Evolutionary conservation across 2,113 vertebrate species (phyloP).

Genomic region (Ploceus nigricollis): DNA sequence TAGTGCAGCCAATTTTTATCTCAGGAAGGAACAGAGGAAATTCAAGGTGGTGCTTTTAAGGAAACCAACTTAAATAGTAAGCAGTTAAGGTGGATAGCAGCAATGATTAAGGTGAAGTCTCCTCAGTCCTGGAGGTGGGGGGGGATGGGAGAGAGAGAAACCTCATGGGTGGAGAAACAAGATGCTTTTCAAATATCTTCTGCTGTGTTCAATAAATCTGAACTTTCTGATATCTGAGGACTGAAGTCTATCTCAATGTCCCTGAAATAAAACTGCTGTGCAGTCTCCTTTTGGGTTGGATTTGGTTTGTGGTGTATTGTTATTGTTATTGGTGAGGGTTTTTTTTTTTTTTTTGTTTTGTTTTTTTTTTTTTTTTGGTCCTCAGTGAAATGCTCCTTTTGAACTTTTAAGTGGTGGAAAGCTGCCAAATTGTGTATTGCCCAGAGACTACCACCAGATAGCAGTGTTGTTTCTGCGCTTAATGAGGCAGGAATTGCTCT

Average conservation of each 20-base stretch:
- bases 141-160: neutral
- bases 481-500: neutral
- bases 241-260: neutral
- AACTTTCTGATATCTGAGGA: neutral
- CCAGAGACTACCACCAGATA: neutral
- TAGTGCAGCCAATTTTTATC: neutral
- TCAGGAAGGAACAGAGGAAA: neutral
- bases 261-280: neutral
- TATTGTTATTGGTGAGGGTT: neutral
- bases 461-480: conserved; percentile 12
- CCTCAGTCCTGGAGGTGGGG: accelerated
- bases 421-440: neutral
- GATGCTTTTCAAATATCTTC: neutral
- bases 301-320: neutral
- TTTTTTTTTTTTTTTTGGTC: too few relatives aligned
- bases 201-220: neutral
- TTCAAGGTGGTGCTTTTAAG: neutral
- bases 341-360: too few relatives aligned
- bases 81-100: neutral
- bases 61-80: neutral
- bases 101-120: neutral
- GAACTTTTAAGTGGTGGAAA: neutral
- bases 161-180: neutral
- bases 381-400: neutral
- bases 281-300: neutral